A percentile compares a stretch with the other conserved stretches of the same genome.
Conservation (phyloP, 2,797 vertebrate genomes). For the Ceryle rudis region DNA sequence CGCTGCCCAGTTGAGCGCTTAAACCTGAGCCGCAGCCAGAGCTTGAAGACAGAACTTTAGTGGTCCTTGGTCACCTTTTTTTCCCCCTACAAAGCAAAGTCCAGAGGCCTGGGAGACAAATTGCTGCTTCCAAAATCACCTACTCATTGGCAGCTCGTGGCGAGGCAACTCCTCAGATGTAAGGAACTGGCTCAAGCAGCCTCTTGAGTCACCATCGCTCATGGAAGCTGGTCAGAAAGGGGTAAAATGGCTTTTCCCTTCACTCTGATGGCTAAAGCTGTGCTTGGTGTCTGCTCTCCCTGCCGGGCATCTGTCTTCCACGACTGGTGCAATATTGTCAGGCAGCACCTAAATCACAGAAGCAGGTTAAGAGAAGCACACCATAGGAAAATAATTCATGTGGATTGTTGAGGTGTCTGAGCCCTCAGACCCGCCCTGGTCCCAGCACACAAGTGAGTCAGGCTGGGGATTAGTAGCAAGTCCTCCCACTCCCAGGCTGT, state of each 20-base stretch:
- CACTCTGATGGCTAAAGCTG: not conserved
- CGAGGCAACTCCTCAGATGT: not conserved
- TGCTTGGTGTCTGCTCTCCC: not conserved
- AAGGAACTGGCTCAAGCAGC: not conserved
- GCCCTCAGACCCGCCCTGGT: not conserved
- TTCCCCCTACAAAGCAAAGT: not conserved
- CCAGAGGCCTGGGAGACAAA: not conserved
- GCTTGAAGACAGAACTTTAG: not conserved
- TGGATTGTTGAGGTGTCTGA: not conserved
- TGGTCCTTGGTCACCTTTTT: not conserved
- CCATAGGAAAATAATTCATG: not conserved
- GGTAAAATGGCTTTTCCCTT: not conserved
- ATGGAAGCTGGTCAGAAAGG: not conserved
- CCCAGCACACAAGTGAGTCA: not conserved
- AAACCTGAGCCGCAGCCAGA: not conserved
- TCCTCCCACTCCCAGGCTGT: not conserved
- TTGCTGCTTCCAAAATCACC: not conserved
- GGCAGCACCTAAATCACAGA: not conserved
- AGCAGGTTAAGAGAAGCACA: not conserved
- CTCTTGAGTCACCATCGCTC: not conserved
- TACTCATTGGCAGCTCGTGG: not conserved
- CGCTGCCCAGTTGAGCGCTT: not conserved
- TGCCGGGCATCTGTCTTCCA: not conserved
- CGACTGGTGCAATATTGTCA: fast-evolving
- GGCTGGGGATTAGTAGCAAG: not conserved